Conservation (phyloP, 2,113 vertebrate species). For the Scortum barcoo region DNA sequence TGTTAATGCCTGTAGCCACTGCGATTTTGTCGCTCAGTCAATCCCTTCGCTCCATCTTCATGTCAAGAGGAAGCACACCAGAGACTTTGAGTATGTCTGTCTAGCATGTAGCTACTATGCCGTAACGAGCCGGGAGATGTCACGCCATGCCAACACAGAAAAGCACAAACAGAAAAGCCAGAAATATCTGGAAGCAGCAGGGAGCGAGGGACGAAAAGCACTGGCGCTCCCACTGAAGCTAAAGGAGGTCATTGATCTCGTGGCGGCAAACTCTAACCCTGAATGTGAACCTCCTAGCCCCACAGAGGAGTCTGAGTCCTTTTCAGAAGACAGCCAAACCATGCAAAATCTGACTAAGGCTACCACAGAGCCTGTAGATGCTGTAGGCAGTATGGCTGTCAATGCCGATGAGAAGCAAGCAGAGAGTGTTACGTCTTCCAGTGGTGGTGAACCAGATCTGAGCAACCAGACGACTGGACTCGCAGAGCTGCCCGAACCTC, state of each 20-base stretch:
- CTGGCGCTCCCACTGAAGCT: not conserved
- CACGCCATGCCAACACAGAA: slow-evolving; percentile 92
- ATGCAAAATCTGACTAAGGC: slow-evolving; percentile 22
- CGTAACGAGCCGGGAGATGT: slow-evolving; percentile 93
- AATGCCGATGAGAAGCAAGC: slow-evolving; percentile 40
- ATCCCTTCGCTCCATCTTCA: slow-evolving; percentile 91
- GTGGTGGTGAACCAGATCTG: slow-evolving; percentile 17
- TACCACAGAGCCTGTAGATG: slow-evolving; percentile 18
- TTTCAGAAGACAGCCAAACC: slow-evolving; percentile 27
- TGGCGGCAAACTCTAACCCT: slow-evolving; percentile 23
- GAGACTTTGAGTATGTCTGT: slow-evolving; percentile 95
- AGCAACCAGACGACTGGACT: not conserved
- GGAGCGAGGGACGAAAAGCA: slow-evolving; percentile 35
- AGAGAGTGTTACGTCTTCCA: slow-evolving; percentile 14
- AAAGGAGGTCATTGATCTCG: slow-evolving; percentile 29
- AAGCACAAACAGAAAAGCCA: slow-evolving; percentile 93
- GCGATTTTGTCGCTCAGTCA: slow-evolving; percentile 91
- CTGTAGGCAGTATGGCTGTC: slow-evolving; percentile 3
- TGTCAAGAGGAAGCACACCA: slow-evolving; percentile 93
- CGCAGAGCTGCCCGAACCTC: slow-evolving; percentile 21
- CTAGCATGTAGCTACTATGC: slow-evolving; percentile 96
- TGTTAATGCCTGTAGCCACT: slow-evolving; percentile 86
- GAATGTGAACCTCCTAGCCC: slow-evolving; percentile 20
- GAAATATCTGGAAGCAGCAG: slow-evolving; percentile 77
- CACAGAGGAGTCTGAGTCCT: slow-evolving; percentile 37